A percentile compares a stretch with the other conserved stretches of the same genome.
Evolutionary conservation across 2,113 vertebrate genomes (phyloP).

Genomic region (Datnioides undecimradiatus): DNA sequence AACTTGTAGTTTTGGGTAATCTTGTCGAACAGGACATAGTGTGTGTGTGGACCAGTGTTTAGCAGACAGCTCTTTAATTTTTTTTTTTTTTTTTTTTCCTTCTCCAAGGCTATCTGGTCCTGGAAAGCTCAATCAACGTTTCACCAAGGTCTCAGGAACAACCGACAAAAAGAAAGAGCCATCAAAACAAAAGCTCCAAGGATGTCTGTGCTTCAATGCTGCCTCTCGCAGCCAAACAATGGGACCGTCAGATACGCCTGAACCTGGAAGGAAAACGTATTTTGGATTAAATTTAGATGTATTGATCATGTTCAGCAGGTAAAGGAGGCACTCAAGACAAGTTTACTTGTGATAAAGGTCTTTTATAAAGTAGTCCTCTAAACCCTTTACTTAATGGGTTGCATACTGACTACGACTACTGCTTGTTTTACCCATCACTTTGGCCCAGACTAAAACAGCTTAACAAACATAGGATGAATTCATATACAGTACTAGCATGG

Average conservation of each 20-base stretch:
- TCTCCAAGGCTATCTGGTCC: constrained; percentile 50
- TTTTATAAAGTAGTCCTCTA: neutral
- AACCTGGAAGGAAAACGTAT: constrained; percentile 18
- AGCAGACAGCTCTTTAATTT: constrained; percentile 36
- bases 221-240: constrained; percentile 14
- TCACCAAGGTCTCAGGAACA: constrained; percentile 63
- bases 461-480: too few species aligned
- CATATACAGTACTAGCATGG: neutral
- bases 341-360: neutral
- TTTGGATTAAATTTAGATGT: neutral
- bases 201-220: constrained; percentile 15
- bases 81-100: neutral
- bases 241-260: neutral
- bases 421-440: too few species aligned
- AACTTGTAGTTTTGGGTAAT: constrained; percentile 50
- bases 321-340: neutral
- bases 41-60: constrained; percentile 33
- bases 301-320: constrained; percentile 11
- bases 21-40: constrained; percentile 34
- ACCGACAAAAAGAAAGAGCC: constrained; percentile 31
- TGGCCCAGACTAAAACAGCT: neutral
- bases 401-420: too few species aligned
- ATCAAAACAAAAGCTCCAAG: constrained; percentile 62
- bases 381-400: neutral
- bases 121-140: constrained; percentile 73